A percentile compares a stretch with the other conserved stretches of the same genome.
Conservation (phyloP, 2,888 invertebrate genomes). For the Bembecia ichneumoniformis region DNA sequence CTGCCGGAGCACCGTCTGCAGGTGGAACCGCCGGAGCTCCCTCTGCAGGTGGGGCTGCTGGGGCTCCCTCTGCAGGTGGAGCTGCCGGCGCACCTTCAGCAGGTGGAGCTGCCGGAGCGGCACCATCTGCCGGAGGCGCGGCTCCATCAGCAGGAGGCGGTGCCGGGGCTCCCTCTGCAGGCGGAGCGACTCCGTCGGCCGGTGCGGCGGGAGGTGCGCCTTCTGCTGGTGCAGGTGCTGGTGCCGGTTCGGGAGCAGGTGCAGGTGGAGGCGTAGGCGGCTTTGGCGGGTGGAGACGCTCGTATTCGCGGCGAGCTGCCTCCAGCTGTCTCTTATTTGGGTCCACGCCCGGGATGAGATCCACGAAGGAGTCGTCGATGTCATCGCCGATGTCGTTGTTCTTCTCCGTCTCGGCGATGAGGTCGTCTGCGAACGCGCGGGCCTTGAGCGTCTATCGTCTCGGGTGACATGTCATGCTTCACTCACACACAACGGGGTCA, state of each 20-base stretch:
- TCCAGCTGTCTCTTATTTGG: conserved; percentile 48
- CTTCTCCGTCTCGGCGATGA: conserved; percentile 89
- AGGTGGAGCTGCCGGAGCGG: conserved; percentile 20
- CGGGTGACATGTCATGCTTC: conserved; percentile 32
- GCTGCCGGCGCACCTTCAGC: conserved; percentile 29
- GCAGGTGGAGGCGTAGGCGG: conserved; percentile 22
- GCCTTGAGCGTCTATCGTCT: conserved; percentile 24
- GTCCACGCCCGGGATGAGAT: conserved; percentile 77
- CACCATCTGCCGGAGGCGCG: conserved; percentile 16
- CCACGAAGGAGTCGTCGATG: conserved; percentile 93
- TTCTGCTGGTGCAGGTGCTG: conserved; percentile 26
- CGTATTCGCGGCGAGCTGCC: conserved; percentile 23
- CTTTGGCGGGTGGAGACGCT: conserved; percentile 19
- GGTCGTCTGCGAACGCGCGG: conserved; percentile 78
- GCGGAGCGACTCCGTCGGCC: conserved; percentile 22
- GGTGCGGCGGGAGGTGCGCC: conserved; percentile 26
- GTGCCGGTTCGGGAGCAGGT: conserved; percentile 30
- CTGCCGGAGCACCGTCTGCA: conserved; percentile 16
- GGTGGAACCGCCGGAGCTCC: conserved; percentile 25
- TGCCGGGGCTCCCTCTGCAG: conserved; percentile 18
- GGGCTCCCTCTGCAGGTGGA: conserved; percentile 20
- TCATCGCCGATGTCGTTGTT: conserved; percentile 94
- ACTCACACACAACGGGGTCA: conserved; percentile 6
- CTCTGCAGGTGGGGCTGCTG: conserved; percentile 20
- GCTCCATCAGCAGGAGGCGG: conserved; percentile 32